Conservation (phyloP, 2,888 invertebrate genomes). For the Philonicus albiceps region DNA sequence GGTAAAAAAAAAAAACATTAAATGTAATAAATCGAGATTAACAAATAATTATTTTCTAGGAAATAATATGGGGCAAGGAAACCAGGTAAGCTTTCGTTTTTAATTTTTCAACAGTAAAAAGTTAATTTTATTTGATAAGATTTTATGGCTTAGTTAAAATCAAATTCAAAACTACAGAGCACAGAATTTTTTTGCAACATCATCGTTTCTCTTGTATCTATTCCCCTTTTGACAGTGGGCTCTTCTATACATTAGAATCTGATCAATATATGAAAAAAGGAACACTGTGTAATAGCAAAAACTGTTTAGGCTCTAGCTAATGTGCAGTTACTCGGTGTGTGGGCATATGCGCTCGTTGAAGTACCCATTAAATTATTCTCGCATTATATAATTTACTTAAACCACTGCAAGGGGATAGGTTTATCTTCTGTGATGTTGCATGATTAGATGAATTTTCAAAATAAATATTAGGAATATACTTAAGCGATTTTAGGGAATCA, state of each 20-base stretch:
- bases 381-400: neutral
- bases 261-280: neutral
- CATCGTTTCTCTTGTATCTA: conserved; percentile 3
- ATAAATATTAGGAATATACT: neutral
- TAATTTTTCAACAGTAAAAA: neutral
- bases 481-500: neutral
- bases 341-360: neutral
- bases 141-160: neutral
- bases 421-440: conserved; percentile 11
- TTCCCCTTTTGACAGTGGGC: conserved; percentile 21
- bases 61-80: conserved; percentile 44
- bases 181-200: conserved; percentile 29
- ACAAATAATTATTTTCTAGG: conserved; percentile 24
- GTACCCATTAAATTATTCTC: neutral
- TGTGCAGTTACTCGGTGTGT: neutral
- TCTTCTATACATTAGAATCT: neutral
- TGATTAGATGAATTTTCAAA: neutral
- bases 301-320: neutral
- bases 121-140: neutral
- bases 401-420: conserved; percentile 23
- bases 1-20: neutral
- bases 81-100: conserved; percentile 43
- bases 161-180: neutral
- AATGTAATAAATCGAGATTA: neutral
- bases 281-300: neutral